phyloP scores from a whole-genome alignment of 2,888 invertebrate genomes.

The Latheticus oryzae region DNA sequence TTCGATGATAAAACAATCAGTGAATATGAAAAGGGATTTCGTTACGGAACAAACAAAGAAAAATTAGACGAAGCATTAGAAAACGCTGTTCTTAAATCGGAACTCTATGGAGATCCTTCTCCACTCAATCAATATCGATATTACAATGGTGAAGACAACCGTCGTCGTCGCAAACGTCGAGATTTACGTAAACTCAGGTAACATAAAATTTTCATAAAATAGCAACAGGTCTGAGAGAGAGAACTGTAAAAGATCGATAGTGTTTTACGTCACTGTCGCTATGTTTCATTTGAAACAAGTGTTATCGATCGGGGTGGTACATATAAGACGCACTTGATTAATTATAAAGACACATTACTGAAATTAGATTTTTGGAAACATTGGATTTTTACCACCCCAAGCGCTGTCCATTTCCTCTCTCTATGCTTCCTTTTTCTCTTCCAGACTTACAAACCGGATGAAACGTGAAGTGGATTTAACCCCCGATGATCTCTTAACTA shows the following conservation, averaged over 20 bases:
- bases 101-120: conserved; percentile 72
- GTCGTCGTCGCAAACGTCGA: conserved; percentile 56
- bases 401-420: conserved; percentile 18
- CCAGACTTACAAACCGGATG: conserved; percentile 64
- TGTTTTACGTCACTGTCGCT: conserved; percentile 36
- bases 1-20: conserved; percentile 61
- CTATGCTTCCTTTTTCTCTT: conserved; percentile 38
- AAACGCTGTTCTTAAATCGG: conserved; percentile 73
- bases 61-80: conserved; percentile 66
- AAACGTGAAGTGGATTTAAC: conserved; percentile 73
- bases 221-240: conserved; percentile 32
- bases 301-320: conserved; percentile 24
- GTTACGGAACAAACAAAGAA: conserved; percentile 61
- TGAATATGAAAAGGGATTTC: conserved; percentile 63
- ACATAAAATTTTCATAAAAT: conserved; percentile 17
- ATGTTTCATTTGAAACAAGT: conserved; percentile 25
- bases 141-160: conserved; percentile 50
- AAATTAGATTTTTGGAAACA: not conserved
- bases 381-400: conserved; percentile 6
- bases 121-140: conserved; percentile 66
- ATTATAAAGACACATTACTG: conserved; percentile 23
- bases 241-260: conserved; percentile 29
- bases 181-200: conserved; percentile 58
- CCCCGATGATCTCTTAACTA: conserved; percentile 72
- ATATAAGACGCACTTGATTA: conserved; percentile 25